phyloP scores from a whole-genome alignment of 2,888 invertebrate species.

The Athalia rosae region DNA sequence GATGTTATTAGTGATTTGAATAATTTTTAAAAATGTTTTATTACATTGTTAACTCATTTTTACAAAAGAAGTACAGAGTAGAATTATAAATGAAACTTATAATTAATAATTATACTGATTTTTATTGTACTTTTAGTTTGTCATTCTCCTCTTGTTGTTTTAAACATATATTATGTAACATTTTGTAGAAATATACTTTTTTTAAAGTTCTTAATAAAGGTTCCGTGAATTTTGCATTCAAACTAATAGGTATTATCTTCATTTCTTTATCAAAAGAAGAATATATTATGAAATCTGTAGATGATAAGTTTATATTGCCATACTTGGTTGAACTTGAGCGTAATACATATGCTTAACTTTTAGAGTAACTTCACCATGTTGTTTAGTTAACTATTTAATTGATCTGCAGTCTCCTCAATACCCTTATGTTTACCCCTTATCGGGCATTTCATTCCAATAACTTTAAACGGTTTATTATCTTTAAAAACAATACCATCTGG shows the following conservation, averaged over 20 bases:
- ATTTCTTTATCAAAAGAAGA: constrained; percentile 35
- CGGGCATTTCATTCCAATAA: too few species aligned
- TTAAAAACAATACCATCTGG: constrained; percentile 25
- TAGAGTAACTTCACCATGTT: background rate
- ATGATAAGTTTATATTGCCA: constrained; percentile 34
- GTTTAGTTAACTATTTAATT: constrained; percentile 1
- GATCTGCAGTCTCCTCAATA: constrained; percentile 1
- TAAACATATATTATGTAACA: constrained; percentile 39
- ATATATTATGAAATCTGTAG: constrained; percentile 39
- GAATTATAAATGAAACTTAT: background rate
- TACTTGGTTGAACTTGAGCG: constrained; percentile 41
- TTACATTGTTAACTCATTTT: too few species aligned
- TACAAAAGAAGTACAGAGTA: too few species aligned
- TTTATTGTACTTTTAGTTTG: background rate
- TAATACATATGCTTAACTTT: constrained; percentile 16
- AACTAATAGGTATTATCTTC: constrained; percentile 21
- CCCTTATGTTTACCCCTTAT: background rate
- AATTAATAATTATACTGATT: background rate
- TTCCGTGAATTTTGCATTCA: constrained; percentile 12
- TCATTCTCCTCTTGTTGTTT: background rate
- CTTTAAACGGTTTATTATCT: too few species aligned
- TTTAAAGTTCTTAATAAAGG: constrained; percentile 17
- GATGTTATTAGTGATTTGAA: too few species aligned
- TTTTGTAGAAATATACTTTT: constrained; percentile 21
- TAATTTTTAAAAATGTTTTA: too few species aligned